Conservation (phyloP, 2,113 vertebrate genomes). For the Nesoenas mayeri region DNA sequence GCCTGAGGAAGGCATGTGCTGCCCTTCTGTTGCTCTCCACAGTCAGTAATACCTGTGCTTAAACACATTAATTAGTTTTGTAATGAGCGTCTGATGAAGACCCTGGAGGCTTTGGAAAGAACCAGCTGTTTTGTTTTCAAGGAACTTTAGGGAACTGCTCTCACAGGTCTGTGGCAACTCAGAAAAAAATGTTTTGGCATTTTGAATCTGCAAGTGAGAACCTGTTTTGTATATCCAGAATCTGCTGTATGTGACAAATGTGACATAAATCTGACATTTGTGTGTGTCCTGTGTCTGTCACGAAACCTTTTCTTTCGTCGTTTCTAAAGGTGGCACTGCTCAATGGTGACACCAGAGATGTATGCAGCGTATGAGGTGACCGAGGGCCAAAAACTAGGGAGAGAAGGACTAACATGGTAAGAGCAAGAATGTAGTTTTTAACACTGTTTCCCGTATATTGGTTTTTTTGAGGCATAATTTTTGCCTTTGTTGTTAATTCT, state of each 20-base stretch:
- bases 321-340: neutral
- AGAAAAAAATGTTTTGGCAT: neutral
- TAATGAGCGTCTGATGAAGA: neutral
- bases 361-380: neutral
- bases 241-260: neutral
- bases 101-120: neutral
- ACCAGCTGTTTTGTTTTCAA: neutral
- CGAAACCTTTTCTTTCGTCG: neutral
- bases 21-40: neutral
- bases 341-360: rapidly evolving
- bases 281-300: neutral
- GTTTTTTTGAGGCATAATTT: neutral
- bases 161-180: neutral
- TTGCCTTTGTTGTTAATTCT: neutral
- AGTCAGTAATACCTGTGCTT: neutral
- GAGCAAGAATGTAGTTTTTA: neutral
- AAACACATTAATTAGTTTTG: neutral
- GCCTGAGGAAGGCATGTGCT: neutral
- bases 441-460: neutral
- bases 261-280: neutral
- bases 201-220: neutral
- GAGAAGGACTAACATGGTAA: neutral
- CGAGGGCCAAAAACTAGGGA: neutral
- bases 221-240: neutral
- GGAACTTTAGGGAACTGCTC: neutral